Conservation (phyloP, 2,113 vertebrate species). For the Podilymbus podiceps region DNA sequence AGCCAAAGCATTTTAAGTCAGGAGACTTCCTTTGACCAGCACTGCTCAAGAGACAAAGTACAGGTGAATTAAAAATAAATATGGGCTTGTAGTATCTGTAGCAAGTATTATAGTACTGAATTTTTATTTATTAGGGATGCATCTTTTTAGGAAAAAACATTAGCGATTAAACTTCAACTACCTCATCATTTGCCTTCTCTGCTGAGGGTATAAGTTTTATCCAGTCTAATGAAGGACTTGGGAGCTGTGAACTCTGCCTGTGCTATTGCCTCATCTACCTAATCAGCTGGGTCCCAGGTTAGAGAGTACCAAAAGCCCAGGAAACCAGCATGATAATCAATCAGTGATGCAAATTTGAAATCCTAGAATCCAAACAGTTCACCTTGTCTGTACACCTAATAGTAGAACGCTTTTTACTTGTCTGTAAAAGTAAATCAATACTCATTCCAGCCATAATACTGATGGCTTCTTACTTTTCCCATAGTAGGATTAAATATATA, state of each 20-base stretch:
- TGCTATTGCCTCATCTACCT: background rate
- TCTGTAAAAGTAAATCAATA: background rate
- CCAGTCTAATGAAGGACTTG: background rate
- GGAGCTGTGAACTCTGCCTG: background rate
- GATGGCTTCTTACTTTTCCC: background rate
- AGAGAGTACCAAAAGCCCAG: background rate
- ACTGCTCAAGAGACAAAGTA: background rate
- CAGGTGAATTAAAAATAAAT: background rate
- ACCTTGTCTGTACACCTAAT: background rate
- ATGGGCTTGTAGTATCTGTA: background rate
- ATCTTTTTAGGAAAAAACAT: background rate
- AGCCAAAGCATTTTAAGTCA: background rate
- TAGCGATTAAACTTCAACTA: background rate
- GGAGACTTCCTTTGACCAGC: background rate
- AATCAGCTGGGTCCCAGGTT: background rate
- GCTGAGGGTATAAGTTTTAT: background rate
- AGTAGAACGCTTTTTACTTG: background rate
- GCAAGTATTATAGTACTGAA: background rate
- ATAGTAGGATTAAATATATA: background rate
- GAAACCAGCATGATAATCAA: background rate
- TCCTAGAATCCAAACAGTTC: background rate
- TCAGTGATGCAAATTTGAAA: background rate
- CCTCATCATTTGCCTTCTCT: background rate
- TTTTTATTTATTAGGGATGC: background rate
- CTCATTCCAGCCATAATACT: background rate